phyloP scores from a whole-genome alignment of 2,113 vertebrate genomes.

The Zosterops japonicus region DNA sequence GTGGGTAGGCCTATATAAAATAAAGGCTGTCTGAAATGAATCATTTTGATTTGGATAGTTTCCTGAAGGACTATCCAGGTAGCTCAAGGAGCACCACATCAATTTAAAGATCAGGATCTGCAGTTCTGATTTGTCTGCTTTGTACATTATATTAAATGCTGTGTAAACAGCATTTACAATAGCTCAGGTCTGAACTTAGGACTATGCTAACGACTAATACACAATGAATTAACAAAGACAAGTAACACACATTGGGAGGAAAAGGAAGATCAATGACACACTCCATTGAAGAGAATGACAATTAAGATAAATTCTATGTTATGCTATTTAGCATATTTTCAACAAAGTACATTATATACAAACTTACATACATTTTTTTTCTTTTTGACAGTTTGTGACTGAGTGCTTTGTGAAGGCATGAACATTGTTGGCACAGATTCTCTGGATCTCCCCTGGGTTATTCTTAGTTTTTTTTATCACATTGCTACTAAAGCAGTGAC shows the following conservation, averaged over 20 bases:
- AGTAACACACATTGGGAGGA: neutral
- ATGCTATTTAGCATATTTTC: slow-evolving; percentile 12
- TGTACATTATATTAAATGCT: neutral
- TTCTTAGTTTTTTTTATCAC: slow-evolving; percentile 53
- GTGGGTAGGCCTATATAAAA: neutral
- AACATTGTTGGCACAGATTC: slow-evolving; percentile 28
- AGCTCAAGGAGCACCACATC: neutral
- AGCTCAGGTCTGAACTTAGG: neutral
- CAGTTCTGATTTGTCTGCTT: neutral
- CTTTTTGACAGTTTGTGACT: slow-evolving; percentile 18
- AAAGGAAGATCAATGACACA: slow-evolving; percentile 32
- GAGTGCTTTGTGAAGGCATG: neutral
- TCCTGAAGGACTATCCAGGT: neutral
- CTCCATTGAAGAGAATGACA: slow-evolving; percentile 2
- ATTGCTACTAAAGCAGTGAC: slow-evolving; percentile 34
- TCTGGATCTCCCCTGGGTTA: slow-evolving; percentile 49
- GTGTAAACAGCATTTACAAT: neutral
- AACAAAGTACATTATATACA: neutral
- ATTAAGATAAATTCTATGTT: slow-evolving; percentile 41
- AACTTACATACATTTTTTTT: neutral
- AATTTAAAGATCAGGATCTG: neutral
- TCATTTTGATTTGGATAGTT: neutral
- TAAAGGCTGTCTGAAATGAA: neutral
- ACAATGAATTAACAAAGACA: neutral
- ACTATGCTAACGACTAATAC: neutral